These are phyloP conservation scores for Spodoptera picta DNA, from an alignment of 2,888 invertebrate species.

Conservation along the genomic window DNA sequence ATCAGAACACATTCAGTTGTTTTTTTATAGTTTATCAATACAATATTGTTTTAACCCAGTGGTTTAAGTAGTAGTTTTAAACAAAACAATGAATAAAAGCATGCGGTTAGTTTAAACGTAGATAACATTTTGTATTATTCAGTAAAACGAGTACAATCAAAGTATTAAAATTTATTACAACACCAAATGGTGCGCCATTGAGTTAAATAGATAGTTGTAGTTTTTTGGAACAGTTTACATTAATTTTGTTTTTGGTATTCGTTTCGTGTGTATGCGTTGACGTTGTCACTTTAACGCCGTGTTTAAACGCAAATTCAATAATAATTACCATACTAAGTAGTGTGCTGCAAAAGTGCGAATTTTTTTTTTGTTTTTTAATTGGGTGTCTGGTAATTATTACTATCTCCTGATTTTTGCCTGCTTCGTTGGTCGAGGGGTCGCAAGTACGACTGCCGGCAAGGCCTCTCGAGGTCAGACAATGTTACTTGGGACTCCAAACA, in stretches of 20 bases:
- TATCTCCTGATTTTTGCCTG: too few species aligned
- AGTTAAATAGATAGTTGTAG: constrained; percentile 34
- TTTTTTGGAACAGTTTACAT: constrained; percentile 37
- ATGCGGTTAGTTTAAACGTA: constrained; percentile 18
- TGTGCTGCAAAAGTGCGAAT: constrained; percentile 6
- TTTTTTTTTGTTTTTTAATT: constrained; percentile 4
- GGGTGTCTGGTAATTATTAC: not conserved
- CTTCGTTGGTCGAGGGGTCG: too few species aligned
- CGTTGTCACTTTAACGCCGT: constrained; percentile 15
- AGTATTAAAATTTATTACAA: constrained; percentile 43
- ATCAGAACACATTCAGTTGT: not conserved
- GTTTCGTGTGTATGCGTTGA: constrained; percentile 17
- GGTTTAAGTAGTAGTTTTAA: not conserved
- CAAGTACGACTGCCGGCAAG: too few species aligned
- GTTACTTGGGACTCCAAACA: too few species aligned
- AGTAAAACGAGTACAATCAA: constrained; percentile 20
- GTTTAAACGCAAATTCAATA: constrained; percentile 29
- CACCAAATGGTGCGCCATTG: constrained; percentile 33
- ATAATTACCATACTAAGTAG: constrained; percentile 34
- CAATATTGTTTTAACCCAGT: not conserved
- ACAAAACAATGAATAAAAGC: constrained; percentile 9
- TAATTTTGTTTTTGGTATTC: constrained; percentile 18
- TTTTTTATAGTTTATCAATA: constrained; percentile 6
- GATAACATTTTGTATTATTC: constrained; percentile 24
- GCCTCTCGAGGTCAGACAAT: too few species aligned